phyloP scores from a whole-genome alignment of 2,797 vertebrate species.

The Pipistrellus nathusii region DNA sequence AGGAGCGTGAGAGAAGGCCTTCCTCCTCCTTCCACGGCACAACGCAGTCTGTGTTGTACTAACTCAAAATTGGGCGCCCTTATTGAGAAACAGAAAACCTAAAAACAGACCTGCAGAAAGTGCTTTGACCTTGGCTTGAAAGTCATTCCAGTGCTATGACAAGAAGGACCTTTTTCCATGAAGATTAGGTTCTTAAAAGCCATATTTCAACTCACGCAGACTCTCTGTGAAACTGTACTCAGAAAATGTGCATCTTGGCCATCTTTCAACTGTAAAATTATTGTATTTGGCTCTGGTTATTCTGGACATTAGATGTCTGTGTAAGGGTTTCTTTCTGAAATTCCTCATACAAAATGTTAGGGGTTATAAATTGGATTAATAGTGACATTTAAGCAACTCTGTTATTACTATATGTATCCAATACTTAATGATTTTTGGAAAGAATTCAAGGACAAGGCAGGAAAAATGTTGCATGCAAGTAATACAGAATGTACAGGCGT shows the following conservation, averaged over 20 bases:
- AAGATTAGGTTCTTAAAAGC: constrained; percentile 71
- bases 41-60: background rate
- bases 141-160: constrained; percentile 57
- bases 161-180: constrained; percentile 70
- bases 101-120: constrained; percentile 71
- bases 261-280: constrained; percentile 74
- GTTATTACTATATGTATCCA: constrained; percentile 19
- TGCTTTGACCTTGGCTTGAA: constrained; percentile 74
- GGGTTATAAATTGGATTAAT: constrained; percentile 72
- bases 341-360: constrained; percentile 56
- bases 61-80: constrained; percentile 45
- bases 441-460: constrained; percentile 66
- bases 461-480: constrained; percentile 22
- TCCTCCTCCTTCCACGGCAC: background rate
- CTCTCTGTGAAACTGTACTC: constrained; percentile 64
- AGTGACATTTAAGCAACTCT: constrained; percentile 63
- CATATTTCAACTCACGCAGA: constrained; percentile 68
- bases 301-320: constrained; percentile 60
- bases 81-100: constrained; percentile 68
- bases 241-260: constrained; percentile 74
- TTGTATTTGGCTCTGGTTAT: constrained; percentile 69
- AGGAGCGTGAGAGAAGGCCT: background rate
- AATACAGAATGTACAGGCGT: background rate
- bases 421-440: constrained; percentile 66
- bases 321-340: constrained; percentile 68